Evolutionary conservation across 2,888 invertebrate genomes (phyloP), one percentile per base, ranked within the genome.

Genomic region (Drosophila falleni): DNA sequence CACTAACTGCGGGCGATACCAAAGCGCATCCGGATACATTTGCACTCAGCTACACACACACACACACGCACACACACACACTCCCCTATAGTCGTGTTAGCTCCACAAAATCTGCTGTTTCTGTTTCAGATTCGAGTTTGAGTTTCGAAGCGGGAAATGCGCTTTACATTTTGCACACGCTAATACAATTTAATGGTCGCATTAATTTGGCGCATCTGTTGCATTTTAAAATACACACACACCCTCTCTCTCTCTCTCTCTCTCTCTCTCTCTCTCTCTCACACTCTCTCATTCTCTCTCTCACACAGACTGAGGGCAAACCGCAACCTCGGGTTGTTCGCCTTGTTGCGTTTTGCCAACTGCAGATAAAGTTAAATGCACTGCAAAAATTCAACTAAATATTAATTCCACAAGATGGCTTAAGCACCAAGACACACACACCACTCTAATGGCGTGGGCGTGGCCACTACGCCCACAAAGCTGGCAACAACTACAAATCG

Each of bases 201-300:
- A 87, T 87, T 87, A 84, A 87, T 88, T 87, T 87, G 84, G 87
- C 86, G 87, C 87, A 87, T 87, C 87, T 87, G 87, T 87, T 87
- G 87, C 87, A 87, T 87, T 87, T 87, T 84, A 86, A 87, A 87
- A 79, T 65, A 61, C 78, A 76, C 74, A 67, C 72, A 71, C 68
- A 44, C 33, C 10, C 58, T 10, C 49, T n/a, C 50, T 11, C 51
- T 31, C 29, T 9, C 19, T 15, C 10, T 11, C 49, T 11, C 42
- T 23, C 60, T 29, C 13, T 26, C 51, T 11, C 54, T 16, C 44
- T 15, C 23, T 13, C 42, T 19, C 44, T 6, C 33, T 39, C 37
- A 42, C 31, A 3, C 37, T 44, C 26, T 50, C 33, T 31, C 23
- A 2, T 23, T 23, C 23, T 1, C 3, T 23, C 3, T n/a, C n/a